These are phyloP conservation scores for Hypothenemus hampei DNA, from an alignment of 1,140 invertebrate species.

Conservation along the genomic window DNA sequence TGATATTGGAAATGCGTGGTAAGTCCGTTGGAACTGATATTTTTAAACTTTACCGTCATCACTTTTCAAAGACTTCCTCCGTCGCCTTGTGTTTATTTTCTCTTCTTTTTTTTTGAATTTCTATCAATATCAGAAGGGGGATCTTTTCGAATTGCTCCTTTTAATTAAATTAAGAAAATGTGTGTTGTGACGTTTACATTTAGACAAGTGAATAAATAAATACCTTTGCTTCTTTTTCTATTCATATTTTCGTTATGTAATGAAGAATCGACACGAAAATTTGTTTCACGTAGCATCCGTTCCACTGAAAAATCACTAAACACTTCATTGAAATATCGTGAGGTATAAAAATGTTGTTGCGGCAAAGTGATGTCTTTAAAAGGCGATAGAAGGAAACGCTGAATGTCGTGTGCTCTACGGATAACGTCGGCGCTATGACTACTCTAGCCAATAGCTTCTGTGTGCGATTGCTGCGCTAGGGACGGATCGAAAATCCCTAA, in stretches of 20 bases:
- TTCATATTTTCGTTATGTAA: conserved; percentile 25
- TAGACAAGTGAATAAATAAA: too few relatives aligned
- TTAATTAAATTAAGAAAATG: too few relatives aligned
- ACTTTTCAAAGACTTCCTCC: too few relatives aligned
- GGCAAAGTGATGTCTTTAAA: conserved; percentile 14
- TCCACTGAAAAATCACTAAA: conserved; percentile 13
- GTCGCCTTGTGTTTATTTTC: too few relatives aligned
- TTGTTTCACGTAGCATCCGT: conserved; percentile 2
- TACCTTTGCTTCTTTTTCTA: conserved; percentile 23
- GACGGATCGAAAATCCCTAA: conserved; percentile 25
- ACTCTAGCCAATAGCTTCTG: conserved; percentile 18
- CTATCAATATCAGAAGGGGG: too few relatives aligned
- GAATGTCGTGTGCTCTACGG: conserved; percentile 18
- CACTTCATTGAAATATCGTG: conserved; percentile 23
- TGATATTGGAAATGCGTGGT: too few relatives aligned
- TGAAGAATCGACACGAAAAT: conserved; percentile 7
- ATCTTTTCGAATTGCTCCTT: too few relatives aligned
- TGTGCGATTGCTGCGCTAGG: conserved; percentile 20
- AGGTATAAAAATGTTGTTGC: conserved; percentile 8
- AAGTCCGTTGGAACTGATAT: too few relatives aligned
- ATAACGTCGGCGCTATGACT: conserved; percentile 23
- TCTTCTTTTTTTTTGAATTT: too few relatives aligned
- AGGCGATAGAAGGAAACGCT: conserved; percentile 1
- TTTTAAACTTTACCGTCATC: too few relatives aligned
- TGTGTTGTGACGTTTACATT: too few relatives aligned